Conservation (phyloP, 2,113 vertebrate genomes). For the Anolis carolinensis region DNA sequence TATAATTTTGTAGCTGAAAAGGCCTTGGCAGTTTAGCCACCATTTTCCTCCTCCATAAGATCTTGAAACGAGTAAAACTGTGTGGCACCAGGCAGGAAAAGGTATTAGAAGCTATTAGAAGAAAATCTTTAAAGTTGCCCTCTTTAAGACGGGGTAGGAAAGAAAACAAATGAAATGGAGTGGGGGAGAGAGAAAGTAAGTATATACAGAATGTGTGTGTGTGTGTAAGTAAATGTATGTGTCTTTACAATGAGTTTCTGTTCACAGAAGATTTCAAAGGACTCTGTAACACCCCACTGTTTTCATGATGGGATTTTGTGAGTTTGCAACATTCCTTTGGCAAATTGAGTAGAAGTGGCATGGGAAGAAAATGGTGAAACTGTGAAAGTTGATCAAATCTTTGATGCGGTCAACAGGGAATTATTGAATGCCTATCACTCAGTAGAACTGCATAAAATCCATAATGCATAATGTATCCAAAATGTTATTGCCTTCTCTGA, state of each 20-base stretch:
- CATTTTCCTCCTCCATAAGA: background rate
- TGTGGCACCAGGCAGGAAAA: too few species aligned
- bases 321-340: background rate
- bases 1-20: too few species aligned
- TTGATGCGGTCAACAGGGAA: background rate
- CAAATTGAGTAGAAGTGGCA: background rate
- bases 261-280: background rate
- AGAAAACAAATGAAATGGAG: background rate
- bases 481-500: background rate
- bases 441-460: background rate
- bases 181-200: conserved; percentile 22
- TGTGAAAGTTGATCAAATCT: background rate
- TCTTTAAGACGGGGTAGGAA: background rate
- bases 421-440: background rate
- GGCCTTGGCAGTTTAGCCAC: too few species aligned
- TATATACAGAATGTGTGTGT: background rate
- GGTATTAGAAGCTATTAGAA: background rate
- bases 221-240: background rate
- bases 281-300: too few species aligned
- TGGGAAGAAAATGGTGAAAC: background rate
- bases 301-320: background rate
- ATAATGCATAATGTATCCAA: background rate
- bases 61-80: too few species aligned
- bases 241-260: too few species aligned
- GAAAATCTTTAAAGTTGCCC: background rate